Evolutionary conservation across 2,113 vertebrate genomes (phyloP), one percentile per base, ranked within the genome.

Genomic region (Anthoscopus minutus): DNA sequence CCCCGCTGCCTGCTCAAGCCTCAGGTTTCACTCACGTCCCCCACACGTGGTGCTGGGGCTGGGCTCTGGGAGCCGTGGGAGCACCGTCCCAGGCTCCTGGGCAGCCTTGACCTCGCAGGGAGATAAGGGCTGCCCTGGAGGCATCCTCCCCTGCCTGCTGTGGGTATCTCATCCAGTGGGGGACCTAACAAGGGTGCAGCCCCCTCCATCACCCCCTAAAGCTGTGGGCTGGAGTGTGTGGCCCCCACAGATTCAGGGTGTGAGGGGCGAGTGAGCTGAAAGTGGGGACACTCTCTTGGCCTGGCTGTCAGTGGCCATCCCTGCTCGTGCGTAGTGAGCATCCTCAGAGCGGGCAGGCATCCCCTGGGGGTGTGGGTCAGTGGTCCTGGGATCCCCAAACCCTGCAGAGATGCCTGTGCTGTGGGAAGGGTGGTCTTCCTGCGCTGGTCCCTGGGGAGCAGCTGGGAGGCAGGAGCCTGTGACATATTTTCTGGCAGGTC

Each of bases 131-230:
- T 35, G 86, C 57, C 57, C 64, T 2, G 16, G 44, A 12, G 3
- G 7, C 66, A 22, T 78, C 91, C 90, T 90, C 40, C 71, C 80
- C 69, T 86, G 42, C 51, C 70, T 5, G 9, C 56, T 45, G 31
- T 0, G 4, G 48, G 38, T 57, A 37, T 42, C 0, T 0, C 6
- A 2, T 37, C 30, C 9, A 0, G 69, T 21, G 50, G 51, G 51
- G 24, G 9, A 47, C 50, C 12, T 57, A 4, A 1, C 35, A 17
- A 7, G 65, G 50, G 17, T 51, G 35, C 51, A 72, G 22, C 61
- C 25, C 33, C 16, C 17, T n/a, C 60, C 38, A 33, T 70, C 74
- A 37, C 54, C 62, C 38, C n/a, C 11, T 21, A 24, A 44, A 85
- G 47, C 73, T 38, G 35, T 27, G 70, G 47, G 45, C 6, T 82